Conservation (phyloP, 1,140 invertebrate species). For the Rhyzopertha dominica region DNA sequence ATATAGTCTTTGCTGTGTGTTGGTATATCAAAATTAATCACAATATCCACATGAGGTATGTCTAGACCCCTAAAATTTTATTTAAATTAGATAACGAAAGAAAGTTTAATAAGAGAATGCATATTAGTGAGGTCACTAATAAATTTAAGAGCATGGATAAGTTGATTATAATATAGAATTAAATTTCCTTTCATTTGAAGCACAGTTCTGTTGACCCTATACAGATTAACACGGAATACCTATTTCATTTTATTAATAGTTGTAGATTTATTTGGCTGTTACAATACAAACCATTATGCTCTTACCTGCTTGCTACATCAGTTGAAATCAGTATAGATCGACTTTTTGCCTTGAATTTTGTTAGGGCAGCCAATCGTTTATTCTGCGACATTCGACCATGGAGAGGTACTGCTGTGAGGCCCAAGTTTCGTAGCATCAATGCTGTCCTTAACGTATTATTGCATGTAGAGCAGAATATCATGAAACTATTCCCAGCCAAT, state of each 20-base stretch:
- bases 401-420: slow-evolving; percentile 87
- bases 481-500: slow-evolving; percentile 92
- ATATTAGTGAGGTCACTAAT: no score
- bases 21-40: slow-evolving; percentile 97
- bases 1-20: slow-evolving; percentile 95
- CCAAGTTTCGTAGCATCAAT: slow-evolving; percentile 80
- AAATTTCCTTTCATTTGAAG: no score
- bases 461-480: slow-evolving; percentile 96
- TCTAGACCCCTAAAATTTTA: slow-evolving; percentile 86
- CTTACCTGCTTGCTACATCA: slow-evolving; percentile 91
- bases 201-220: no score
- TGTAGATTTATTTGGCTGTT: no score
- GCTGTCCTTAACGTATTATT: slow-evolving; percentile 85
- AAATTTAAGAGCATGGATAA: no score
- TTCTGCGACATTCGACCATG: slow-evolving; percentile 98
- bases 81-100: no score
- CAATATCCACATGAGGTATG: slow-evolving; percentile 96
- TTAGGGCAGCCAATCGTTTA: slow-evolving; percentile 83
- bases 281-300: no score
- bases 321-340: slow-evolving; percentile 90
- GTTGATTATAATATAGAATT: no score
- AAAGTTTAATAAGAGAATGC: no score
- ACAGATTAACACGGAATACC: no score
- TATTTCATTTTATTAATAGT: no score
- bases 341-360: slow-evolving; percentile 88